Percentiles rank a stretch among this genome's conserved stretches.
These are phyloP conservation scores for Drosophila gunungcola DNA, from an alignment of 1,140 invertebrate genomes.

Conservation along the genomic window DNA sequence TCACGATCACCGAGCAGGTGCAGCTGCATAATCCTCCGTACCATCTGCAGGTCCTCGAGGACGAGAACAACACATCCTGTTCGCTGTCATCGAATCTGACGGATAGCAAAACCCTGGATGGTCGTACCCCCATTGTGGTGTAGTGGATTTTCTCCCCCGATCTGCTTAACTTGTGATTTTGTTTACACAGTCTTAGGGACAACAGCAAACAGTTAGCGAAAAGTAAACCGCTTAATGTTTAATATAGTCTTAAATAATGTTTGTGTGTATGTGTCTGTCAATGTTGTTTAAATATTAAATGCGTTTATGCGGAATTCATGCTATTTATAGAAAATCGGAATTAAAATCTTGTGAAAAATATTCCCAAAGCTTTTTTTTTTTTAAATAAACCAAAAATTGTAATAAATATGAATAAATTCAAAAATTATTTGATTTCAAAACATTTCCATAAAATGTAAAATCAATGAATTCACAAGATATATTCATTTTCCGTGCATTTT, in stretches of 20 bases:
- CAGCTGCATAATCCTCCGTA: constrained; percentile 67
- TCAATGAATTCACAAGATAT: too few relatives aligned
- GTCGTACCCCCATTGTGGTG: constrained; percentile 79
- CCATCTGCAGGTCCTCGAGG: constrained; percentile 37
- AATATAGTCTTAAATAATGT: constrained; percentile 77
- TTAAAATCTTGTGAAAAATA: not conserved
- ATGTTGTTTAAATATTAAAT: constrained; percentile 35
- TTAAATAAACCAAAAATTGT: not conserved
- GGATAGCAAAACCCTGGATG: constrained; percentile 81
- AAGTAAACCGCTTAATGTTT: constrained; percentile 62
- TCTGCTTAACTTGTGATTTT: constrained; percentile 73
- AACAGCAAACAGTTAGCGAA: constrained; percentile 42
- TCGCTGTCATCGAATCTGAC: constrained; percentile 81
- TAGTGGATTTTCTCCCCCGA: constrained; percentile 31
- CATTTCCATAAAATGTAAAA: not conserved
- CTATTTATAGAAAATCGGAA: too few relatives aligned
- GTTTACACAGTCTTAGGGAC: constrained; percentile 52
- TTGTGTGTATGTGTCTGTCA: constrained; percentile 65
- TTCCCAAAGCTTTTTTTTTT: not conserved
- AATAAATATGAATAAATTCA: not conserved
- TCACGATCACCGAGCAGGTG: constrained; percentile 70
- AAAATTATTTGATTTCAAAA: not conserved
- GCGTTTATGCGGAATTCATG: constrained; percentile 63
- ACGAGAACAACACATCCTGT: constrained; percentile 79
- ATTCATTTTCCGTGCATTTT: too few relatives aligned